Evolutionary conservation across 1,140 invertebrate species (phyloP), one percentile per base, ranked within the genome.

Genomic region (Aradophagus sp.): DNA sequence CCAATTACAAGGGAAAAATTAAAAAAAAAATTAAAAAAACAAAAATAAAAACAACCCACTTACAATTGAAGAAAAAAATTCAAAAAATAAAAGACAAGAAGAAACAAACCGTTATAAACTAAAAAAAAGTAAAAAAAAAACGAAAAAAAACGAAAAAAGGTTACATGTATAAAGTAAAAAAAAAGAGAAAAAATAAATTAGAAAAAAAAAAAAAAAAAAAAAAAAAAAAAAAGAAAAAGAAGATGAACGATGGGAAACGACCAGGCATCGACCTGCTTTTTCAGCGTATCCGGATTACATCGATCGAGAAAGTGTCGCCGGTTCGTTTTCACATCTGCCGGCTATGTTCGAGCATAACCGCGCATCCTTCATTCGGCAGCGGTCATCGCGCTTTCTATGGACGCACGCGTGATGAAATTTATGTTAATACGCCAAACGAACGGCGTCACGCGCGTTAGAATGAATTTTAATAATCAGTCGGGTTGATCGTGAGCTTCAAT

Each of bases 361-460:
- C 45, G 41, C 62, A 63, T 72, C 48, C 55, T 62, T 72, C 68
- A 68, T 74, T 74, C 48, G 63, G 56, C 55, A 39, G 34, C 66
- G 53, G 59, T 74, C 66, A 67, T 62, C 61, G 52, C 59, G 61
- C 72, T 74, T 74, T 74, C 66, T 74, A 74, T 66, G 56, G 56
- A 36, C 56, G 34, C 52, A 63, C 62, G n/a, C n/a, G 38, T 52
- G 62, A 58, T 66, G 31, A 58, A 61, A 63, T 58, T 56, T 72
- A 66, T 62, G 69, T 50, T 66, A 66, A 66, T 61, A 45, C 27
- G 7, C 36, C 0, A 10, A 36, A 59, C 44, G 48, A 44, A 38
- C 42, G 29, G 34, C 4, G 45, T 67, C 53, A 47, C 47, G 31
- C 29, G 12, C 32, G 26, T 34, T 72, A 39, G 59, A 53, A 38